These are phyloP conservation scores for Drosophila suzukii DNA, from an alignment of 1,140 invertebrate genomes.

Conservation along the genomic window DNA sequence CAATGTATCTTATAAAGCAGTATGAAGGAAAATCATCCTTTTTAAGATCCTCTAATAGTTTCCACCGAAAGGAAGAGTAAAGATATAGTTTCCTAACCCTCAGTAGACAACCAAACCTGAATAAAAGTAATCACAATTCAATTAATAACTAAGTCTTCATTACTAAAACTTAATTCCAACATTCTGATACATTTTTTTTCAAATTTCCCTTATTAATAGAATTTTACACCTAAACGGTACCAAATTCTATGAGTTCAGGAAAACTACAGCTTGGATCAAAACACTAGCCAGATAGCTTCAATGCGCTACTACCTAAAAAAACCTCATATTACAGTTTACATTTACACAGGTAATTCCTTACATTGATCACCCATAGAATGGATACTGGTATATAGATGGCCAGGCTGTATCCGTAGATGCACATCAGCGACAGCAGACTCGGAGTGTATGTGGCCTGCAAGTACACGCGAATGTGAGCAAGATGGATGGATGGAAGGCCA, in stretches of 20 bases:
- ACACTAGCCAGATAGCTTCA: too few species aligned
- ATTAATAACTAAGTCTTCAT: background rate
- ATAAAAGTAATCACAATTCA: background rate
- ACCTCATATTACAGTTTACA: too few species aligned
- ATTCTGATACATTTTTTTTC: too few species aligned
- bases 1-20: too few species aligned
- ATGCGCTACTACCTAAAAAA: background rate
- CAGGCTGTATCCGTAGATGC: conserved; percentile 97
- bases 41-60: background rate
- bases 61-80: background rate
- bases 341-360: conserved; percentile 15
- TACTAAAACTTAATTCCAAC: too few species aligned
- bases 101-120: background rate
- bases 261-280: background rate
- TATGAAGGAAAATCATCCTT: background rate
- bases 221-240: too few species aligned
- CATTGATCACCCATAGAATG: conserved; percentile 94
- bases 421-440: conserved; percentile 93
- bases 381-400: conserved; percentile 97
- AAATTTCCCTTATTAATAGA: too few species aligned
- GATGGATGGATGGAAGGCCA: background rate
- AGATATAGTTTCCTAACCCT: background rate
- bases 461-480: conserved; percentile 29
- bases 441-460: conserved; percentile 87
- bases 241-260: too few species aligned